Evolutionary conservation across 2,888 invertebrate species (phyloP).

Genomic region (Oxyscelio sp.): DNA sequence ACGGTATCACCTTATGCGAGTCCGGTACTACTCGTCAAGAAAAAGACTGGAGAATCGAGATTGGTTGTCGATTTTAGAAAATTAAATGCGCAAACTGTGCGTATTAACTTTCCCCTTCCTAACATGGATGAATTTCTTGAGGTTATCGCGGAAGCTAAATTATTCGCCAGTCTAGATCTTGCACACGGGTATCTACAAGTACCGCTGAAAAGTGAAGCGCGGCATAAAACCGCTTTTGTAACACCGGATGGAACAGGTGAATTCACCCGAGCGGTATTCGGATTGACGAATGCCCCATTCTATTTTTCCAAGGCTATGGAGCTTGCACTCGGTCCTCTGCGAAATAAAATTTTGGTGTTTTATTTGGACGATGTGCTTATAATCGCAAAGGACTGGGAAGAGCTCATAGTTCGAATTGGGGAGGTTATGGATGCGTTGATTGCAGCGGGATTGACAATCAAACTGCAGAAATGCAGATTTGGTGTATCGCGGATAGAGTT

Average conservation of each 20-base stretch:
- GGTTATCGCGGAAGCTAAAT: background rate
- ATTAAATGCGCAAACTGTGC: slow-evolving; percentile 1
- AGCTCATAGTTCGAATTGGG: background rate
- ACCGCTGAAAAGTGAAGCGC: too few species aligned
- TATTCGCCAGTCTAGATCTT: slow-evolving; percentile 15
- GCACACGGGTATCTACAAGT: background rate
- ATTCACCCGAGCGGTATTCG: too few species aligned
- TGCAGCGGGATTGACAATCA: background rate
- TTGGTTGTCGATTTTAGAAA: background rate
- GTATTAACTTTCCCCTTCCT: slow-evolving; percentile 9
- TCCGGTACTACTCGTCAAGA: background rate
- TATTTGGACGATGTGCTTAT: too few species aligned
- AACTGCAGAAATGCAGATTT: background rate
- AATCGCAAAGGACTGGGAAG: background rate
- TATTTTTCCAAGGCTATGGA: background rate
- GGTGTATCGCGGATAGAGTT: background rate
- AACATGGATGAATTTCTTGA: slow-evolving; percentile 12
- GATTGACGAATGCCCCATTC: too few species aligned
- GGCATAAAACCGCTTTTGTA: too few species aligned
- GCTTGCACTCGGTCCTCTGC: too few species aligned
- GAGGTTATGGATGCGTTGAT: background rate
- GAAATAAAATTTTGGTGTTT: too few species aligned
- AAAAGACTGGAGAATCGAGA: background rate
- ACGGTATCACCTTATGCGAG: slow-evolving; percentile 4
- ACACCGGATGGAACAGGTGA: too few species aligned